Conservation (phyloP, 2,888 invertebrate species). For the Smittia sp. region DNA sequence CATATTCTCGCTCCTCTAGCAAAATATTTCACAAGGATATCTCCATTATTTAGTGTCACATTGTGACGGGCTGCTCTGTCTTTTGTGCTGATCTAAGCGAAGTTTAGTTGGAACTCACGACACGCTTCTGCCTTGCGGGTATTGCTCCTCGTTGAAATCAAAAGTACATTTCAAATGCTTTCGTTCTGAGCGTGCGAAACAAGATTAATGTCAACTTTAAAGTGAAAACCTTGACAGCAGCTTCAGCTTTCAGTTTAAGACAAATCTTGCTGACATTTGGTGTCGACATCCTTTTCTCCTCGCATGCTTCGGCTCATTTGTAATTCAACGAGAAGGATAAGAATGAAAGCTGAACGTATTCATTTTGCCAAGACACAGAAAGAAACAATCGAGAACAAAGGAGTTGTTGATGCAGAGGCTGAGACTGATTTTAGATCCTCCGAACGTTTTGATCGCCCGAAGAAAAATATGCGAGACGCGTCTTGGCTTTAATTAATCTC, state of each 20-base stretch:
- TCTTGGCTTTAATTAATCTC: too few relatives aligned
- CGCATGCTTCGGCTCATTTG: neutral
- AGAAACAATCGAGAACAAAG: neutral
- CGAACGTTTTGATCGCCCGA: too few relatives aligned
- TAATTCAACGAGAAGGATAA: neutral
- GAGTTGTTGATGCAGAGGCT: neutral
- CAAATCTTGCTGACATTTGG: too few relatives aligned
- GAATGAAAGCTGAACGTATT: neutral
- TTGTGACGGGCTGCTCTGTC: neutral
- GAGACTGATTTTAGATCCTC: too few relatives aligned
- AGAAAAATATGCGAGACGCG: too few relatives aligned
- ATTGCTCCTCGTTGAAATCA: too few relatives aligned
- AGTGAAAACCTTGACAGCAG: too few relatives aligned
- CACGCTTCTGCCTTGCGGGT: too few relatives aligned
- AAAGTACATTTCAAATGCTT: too few relatives aligned
- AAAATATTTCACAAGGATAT: neutral
- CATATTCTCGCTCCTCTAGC: slow-evolving; percentile 22
- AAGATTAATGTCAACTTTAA: too few relatives aligned
- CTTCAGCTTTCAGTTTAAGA: too few relatives aligned
- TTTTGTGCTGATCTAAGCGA: neutral
- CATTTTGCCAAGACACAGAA: neutral
- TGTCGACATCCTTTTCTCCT: neutral
- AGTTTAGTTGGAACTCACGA: neutral
- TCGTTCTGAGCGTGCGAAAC: too few relatives aligned
- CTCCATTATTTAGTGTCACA: slow-evolving; percentile 13